Evolutionary conservation across 1,140 invertebrate genomes (phyloP).

Genomic region (Papilio polytes): DNA sequence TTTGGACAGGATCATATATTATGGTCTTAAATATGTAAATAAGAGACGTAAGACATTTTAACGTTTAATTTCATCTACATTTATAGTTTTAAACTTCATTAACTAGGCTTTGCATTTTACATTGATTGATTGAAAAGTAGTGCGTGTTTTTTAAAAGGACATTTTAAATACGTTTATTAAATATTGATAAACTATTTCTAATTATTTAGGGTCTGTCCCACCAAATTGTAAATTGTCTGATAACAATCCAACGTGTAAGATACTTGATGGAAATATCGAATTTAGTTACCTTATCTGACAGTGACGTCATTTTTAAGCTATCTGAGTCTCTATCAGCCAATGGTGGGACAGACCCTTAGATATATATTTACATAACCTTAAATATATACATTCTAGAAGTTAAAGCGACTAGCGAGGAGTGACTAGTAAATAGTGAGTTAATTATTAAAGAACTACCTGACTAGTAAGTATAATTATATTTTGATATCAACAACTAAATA

Average conservation of each 20-base stretch:
- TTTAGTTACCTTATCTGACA: too few species aligned
- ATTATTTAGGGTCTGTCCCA: too few species aligned
- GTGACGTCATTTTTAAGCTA: too few species aligned
- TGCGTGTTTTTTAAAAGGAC: neutral
- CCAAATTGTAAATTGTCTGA: too few species aligned
- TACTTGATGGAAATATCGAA: too few species aligned
- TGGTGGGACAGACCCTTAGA: too few species aligned
- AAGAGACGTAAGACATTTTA: neutral
- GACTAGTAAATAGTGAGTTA: neutral
- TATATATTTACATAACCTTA: neutral
- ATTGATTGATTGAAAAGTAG: neutral
- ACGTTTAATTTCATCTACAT: constrained; percentile 2
- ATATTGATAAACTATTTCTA: neutral
- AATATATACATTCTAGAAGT: constrained; percentile 7
- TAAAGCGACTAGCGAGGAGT: constrained; percentile 32
- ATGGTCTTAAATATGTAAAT: neutral
- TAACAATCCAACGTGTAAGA: too few species aligned
- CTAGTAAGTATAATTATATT: constrained; percentile 2
- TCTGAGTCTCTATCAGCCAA: too few species aligned
- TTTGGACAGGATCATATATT: neutral
- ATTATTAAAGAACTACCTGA: neutral
- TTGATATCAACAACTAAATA: neutral
- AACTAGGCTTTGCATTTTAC: neutral
- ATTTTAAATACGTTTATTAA: neutral
- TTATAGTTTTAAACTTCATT: neutral